A percentile compares a stretch with the other conserved stretches of the same genome.
phyloP scores from a whole-genome alignment of 1,140 invertebrate species.

The Drosophila insularis region DNA sequence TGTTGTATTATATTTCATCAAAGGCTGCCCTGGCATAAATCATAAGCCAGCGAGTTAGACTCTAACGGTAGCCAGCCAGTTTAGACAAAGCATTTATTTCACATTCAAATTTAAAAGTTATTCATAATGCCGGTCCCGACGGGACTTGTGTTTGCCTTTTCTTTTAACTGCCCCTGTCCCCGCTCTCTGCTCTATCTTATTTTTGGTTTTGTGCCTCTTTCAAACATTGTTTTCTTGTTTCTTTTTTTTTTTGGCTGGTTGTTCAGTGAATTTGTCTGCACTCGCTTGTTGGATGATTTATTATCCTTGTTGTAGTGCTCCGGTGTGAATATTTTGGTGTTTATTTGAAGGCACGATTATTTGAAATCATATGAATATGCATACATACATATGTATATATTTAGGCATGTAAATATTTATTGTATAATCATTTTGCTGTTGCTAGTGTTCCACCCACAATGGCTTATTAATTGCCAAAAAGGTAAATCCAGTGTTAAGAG shows the following conservation, averaged over 20 bases:
- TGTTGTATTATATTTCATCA: slow-evolving; percentile 81
- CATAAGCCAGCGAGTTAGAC: slow-evolving; percentile 48
- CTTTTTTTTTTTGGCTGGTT: slow-evolving; percentile 74
- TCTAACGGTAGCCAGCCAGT: slow-evolving; percentile 68
- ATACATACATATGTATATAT: slow-evolving; percentile 9
- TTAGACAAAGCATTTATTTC: slow-evolving; percentile 80
- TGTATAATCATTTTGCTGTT: slow-evolving; percentile 48
- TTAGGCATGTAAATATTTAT: too few relatives aligned
- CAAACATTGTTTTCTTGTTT: slow-evolving; percentile 53
- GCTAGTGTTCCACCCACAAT: slow-evolving; percentile 23
- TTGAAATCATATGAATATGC: slow-evolving; percentile 16
- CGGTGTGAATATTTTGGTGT: slow-evolving; percentile 53
- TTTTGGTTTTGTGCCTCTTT: slow-evolving; percentile 55
- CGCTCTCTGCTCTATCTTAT: slow-evolving; percentile 50
- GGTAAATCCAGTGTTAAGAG: slow-evolving; percentile 33
- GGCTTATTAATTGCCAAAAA: slow-evolving; percentile 73
- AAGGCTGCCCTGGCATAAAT: slow-evolving; percentile 74
- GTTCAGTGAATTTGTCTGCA: slow-evolving; percentile 76
- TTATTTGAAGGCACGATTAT: slow-evolving; percentile 78
- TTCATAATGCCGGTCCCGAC: slow-evolving; percentile 67
- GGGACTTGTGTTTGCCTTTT: slow-evolving; percentile 3
- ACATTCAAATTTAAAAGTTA: slow-evolving; percentile 81
- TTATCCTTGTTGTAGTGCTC: slow-evolving; percentile 64
- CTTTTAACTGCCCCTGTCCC: slow-evolving; percentile 1
- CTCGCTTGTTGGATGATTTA: slow-evolving; percentile 70